Conservation (phyloP, 2,113 vertebrate genomes). For the Notiomystis cincta region DNA sequence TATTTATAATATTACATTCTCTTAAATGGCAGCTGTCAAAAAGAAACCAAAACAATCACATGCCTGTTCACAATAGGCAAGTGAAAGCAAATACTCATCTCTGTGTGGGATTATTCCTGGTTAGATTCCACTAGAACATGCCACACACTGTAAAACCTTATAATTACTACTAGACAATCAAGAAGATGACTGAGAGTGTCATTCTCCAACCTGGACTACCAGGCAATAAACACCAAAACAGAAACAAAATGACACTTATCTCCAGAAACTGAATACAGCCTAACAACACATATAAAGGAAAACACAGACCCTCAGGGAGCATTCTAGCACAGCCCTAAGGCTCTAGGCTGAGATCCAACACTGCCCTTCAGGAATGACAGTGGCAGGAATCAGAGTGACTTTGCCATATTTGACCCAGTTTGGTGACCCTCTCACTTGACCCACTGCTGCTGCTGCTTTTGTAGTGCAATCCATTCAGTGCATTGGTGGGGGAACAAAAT, state of each 20-base stretch:
- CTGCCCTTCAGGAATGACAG: background rate
- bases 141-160: background rate
- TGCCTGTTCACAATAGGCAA: background rate
- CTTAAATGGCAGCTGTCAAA: background rate
- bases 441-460: background rate
- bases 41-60: background rate
- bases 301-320: background rate
- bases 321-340: background rate
- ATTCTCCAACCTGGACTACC: background rate
- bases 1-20: background rate
- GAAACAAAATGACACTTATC: background rate
- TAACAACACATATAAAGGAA: background rate
- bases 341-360: background rate
- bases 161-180: background rate
- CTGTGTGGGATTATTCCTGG: background rate
- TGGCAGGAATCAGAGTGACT: background rate
- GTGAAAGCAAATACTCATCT: background rate
- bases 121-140: background rate
- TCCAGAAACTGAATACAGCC: background rate
- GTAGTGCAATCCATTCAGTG: background rate
- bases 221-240: background rate
- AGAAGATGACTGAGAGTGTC: background rate
- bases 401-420: background rate
- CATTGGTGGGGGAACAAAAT: background rate
- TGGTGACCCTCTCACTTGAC: background rate